phyloP scores from a whole-genome alignment of 2,888 invertebrate genomes.

The Phengaris alcon region DNA sequence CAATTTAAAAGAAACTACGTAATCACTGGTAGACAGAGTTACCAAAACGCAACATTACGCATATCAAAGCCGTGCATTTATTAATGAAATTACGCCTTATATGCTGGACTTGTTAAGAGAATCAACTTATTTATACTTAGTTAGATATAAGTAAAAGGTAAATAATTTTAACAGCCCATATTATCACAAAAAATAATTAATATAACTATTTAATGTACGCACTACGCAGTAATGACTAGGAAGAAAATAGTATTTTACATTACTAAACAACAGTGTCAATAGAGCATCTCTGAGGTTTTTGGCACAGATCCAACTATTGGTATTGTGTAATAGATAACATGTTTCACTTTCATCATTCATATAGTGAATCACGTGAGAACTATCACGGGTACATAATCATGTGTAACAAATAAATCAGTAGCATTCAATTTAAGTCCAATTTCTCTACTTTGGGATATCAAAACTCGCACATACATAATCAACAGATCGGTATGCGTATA shows the following conservation, averaged over 20 bases:
- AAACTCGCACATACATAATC: too few species aligned
- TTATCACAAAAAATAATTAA: neutral
- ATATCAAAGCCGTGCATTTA: conserved; percentile 35
- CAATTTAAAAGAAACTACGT: conserved; percentile 33
- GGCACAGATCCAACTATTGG: conserved; percentile 15
- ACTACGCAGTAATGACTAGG: neutral
- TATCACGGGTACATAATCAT: neutral
- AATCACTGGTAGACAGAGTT: conserved; percentile 34
- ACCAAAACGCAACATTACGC: conserved; percentile 36
- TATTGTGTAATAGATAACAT: conserved; percentile 23
- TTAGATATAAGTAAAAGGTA: neutral
- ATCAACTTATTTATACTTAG: neutral
- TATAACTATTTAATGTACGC: too few species aligned
- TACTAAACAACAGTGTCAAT: neutral
- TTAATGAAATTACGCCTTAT: conserved; percentile 35
- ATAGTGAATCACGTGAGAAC: neutral
- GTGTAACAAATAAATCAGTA: neutral
- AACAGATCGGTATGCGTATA: too few species aligned
- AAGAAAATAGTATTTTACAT: neutral
- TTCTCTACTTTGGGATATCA: neutral
- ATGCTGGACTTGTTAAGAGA: conserved; percentile 18
- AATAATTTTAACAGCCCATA: neutral
- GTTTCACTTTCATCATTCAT: conserved; percentile 25
- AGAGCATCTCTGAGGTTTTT: conserved; percentile 9
- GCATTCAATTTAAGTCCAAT: neutral